phyloP scores from a whole-genome alignment of 2,113 vertebrate genomes.

The Elaphurus davidianus region DNA sequence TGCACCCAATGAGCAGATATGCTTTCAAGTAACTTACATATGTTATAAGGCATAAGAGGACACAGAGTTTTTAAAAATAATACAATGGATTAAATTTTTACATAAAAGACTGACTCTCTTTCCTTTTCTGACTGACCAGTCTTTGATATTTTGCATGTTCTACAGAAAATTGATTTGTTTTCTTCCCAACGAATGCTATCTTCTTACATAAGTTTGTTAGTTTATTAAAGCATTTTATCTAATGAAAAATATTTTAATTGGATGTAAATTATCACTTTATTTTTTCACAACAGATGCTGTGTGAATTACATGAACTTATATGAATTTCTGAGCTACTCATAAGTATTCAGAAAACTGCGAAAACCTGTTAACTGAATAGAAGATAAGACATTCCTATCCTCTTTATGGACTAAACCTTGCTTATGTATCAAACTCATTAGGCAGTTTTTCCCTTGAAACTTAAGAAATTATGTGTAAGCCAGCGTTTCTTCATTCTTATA shows the following conservation, averaged over 20 bases:
- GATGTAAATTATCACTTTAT: slow-evolving; percentile 85
- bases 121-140: slow-evolving; percentile 28
- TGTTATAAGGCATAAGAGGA: slow-evolving; percentile 28
- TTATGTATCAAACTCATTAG: slow-evolving; percentile 75
- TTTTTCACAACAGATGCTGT: slow-evolving; percentile 89
- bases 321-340: slow-evolving; percentile 84
- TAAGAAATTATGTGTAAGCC: slow-evolving; percentile 35
- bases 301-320: slow-evolving; percentile 86
- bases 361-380: slow-evolving; percentile 83
- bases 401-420: slow-evolving; percentile 77
- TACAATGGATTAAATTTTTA: slow-evolving; percentile 51
- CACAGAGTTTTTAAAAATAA: background rate
- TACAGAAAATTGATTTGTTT: slow-evolving; percentile 40
- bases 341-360: slow-evolving; percentile 84
- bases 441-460: slow-evolving; percentile 51
- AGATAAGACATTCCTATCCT: slow-evolving; percentile 83
- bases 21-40: slow-evolving; percentile 49
- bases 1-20: slow-evolving; percentile 25
- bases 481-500: slow-evolving; percentile 12
- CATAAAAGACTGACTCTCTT: slow-evolving; percentile 16
- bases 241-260: slow-evolving; percentile 85
- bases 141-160: background rate
- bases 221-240: slow-evolving; percentile 82
- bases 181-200: background rate
- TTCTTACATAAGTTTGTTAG: slow-evolving; percentile 64